A percentile compares a stretch with the other conserved stretches of the same genome.
Evolutionary conservation across 2,888 invertebrate species (phyloP).

Genomic region (Drosophila lutescens): DNA sequence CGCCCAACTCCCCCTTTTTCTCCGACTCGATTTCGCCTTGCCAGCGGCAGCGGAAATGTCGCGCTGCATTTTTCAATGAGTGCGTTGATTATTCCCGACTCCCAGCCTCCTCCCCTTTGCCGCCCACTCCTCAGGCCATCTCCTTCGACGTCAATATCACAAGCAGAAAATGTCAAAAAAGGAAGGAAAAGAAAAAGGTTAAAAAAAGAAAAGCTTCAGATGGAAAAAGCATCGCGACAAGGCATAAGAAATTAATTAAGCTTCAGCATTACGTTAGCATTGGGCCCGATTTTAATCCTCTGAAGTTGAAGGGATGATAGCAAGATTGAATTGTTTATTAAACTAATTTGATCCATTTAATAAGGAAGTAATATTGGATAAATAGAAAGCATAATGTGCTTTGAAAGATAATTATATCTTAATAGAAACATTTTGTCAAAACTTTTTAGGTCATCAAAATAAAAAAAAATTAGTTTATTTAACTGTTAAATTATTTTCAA

Average conservation of each 20-base stretch:
- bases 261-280: constrained; percentile 13
- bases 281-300: constrained; percentile 3
- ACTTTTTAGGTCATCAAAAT: no score
- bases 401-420: no score
- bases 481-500: no score
- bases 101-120: neutral
- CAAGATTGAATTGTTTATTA: no score
- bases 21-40: constrained; percentile 20
- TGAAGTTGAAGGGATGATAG: neutral
- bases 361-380: neutral
- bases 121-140: neutral
- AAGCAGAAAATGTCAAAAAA: constrained; percentile 14
- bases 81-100: constrained; percentile 64
- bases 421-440: no score
- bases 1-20: constrained; percentile 5
- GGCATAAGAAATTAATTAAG: constrained; percentile 62
- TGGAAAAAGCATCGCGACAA: constrained; percentile 30
- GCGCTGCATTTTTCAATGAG: constrained; percentile 74
- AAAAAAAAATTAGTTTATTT: no score
- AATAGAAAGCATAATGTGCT: no score
- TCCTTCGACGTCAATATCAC: constrained; percentile 31
- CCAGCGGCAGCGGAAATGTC: constrained; percentile 62
- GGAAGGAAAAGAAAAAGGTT: constrained; percentile 10
- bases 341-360: neutral
- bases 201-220: constrained; percentile 1